phyloP scores from a whole-genome alignment of 2,113 vertebrate species.

The Leptobrachium ailaonicum region DNA sequence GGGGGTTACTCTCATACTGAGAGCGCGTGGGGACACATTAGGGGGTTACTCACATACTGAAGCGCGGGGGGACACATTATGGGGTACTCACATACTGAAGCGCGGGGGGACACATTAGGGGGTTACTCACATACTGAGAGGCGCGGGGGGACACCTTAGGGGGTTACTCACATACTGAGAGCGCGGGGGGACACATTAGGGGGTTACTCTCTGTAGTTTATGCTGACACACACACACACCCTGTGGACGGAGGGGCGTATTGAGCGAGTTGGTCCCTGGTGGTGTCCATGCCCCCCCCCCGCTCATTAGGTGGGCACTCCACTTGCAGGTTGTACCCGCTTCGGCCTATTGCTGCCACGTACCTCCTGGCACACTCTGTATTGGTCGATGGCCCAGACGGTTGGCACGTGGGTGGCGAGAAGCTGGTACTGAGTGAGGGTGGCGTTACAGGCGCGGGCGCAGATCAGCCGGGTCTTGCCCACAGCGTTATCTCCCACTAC shows the following conservation, averaged over 20 bases:
- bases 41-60: too few species aligned
- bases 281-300: too few species aligned
- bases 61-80: too few species aligned
- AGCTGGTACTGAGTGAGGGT: slow-evolving; percentile 91
- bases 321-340: background rate
- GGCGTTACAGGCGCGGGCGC: slow-evolving; percentile 86
- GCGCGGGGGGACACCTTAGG: background rate
- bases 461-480: slow-evolving; percentile 86
- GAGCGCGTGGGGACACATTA: background rate
- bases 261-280: too few species aligned
- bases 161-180: too few species aligned
- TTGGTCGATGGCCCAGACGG: slow-evolving; percentile 89
- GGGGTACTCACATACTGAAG: too few species aligned
- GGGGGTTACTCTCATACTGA: too few species aligned
- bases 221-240: background rate
- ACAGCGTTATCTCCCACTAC: slow-evolving; percentile 88
- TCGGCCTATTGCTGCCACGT: slow-evolving; percentile 36
- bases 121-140: too few species aligned
- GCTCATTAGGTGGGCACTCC: background rate
- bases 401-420: slow-evolving; percentile 86
- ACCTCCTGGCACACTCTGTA: slow-evolving; percentile 89
- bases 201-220: too few species aligned
- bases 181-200: too few species aligned
- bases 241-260: too few species aligned
- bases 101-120: too few species aligned